Evolutionary conservation across 2,888 invertebrate genomes (phyloP).

Genomic region (Oligia fasciuncula): DNA sequence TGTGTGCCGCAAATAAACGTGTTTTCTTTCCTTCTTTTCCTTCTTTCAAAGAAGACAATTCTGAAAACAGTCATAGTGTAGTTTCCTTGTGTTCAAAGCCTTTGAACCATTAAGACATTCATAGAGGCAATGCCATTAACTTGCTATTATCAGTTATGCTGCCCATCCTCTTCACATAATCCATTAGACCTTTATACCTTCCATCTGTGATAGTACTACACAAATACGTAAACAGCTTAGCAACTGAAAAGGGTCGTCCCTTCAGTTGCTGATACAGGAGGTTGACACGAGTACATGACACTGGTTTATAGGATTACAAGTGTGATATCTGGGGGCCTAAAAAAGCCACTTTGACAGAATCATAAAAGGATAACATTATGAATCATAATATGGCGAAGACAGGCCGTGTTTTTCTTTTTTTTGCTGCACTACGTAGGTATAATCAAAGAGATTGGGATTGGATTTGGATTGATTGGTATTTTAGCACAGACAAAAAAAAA

Average conservation of each 20-base stretch:
- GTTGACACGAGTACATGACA: conserved; percentile 15
- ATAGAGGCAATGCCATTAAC: neutral
- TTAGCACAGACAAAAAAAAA: no score
- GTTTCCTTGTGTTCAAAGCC: neutral
- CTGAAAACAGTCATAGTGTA: neutral
- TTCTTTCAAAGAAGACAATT: neutral
- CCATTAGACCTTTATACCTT: neutral
- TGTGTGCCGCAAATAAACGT: no score
- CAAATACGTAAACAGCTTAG: conserved; percentile 32
- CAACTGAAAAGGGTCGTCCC: conserved; percentile 36
- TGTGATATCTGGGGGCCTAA: conserved; percentile 13
- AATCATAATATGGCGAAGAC: no score
- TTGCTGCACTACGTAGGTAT: no score
- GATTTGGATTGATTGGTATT: no score
- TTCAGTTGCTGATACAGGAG: conserved; percentile 17
- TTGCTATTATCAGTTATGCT: conserved; percentile 1
- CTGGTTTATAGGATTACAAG: conserved; percentile 27
- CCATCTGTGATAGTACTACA: neutral
- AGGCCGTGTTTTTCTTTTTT: no score
- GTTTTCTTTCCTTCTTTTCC: neutral
- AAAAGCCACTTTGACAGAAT: no score
- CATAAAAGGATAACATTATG: no score
- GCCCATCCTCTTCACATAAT: conserved; percentile 13
- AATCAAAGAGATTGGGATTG: no score
- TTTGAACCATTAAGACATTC: neutral